Conservation (phyloP, 1,140 invertebrate species). For the Antheraea pernyi region DNA sequence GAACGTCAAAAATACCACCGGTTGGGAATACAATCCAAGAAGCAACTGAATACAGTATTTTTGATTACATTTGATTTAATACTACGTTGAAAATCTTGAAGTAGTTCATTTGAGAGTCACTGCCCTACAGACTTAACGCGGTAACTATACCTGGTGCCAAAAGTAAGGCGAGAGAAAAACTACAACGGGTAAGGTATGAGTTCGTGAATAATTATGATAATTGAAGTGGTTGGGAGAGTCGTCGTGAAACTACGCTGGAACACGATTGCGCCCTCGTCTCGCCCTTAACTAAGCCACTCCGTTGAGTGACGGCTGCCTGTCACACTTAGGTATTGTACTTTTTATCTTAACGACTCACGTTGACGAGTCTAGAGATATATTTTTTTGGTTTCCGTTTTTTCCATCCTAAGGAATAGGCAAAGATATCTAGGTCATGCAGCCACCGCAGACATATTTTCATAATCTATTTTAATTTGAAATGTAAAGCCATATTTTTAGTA, state of each 20-base stretch:
- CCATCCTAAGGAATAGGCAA: neutral
- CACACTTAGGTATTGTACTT: conserved; percentile 22
- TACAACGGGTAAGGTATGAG: neutral
- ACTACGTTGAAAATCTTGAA: too few species aligned
- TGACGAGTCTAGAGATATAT: neutral
- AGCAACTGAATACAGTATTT: too few species aligned
- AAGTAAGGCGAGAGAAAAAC: neutral
- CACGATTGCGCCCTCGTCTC: conserved; percentile 22
- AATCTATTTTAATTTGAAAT: too few species aligned
- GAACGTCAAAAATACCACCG: too few species aligned
- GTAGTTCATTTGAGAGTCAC: too few species aligned
- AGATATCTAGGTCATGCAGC: too few species aligned
- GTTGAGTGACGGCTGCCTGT: conserved; percentile 55
- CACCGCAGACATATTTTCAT: too few species aligned
- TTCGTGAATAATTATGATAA: neutral
- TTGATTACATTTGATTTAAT: too few species aligned
- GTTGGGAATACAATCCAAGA: too few species aligned
- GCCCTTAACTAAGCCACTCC: conserved; percentile 55
- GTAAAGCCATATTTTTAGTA: too few species aligned
- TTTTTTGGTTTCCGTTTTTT: neutral
- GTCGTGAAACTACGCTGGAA: neutral
- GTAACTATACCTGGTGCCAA: neutral
- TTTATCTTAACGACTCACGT: neutral
- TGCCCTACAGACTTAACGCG: too few species aligned
- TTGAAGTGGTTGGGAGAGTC: neutral